Conservation (phyloP, 2,888 invertebrate species). For the Oligia strigilis region DNA sequence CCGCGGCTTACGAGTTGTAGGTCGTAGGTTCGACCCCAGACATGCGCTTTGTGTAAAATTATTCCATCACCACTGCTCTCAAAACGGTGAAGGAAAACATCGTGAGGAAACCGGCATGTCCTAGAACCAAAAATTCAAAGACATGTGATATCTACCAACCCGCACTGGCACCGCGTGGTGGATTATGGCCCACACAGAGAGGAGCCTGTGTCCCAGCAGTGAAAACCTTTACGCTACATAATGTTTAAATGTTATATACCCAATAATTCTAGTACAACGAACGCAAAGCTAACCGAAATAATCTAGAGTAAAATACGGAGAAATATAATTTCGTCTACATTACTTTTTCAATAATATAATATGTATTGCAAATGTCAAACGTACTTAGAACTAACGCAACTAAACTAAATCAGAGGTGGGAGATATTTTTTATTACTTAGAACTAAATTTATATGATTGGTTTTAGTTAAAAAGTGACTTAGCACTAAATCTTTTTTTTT, state of each 20-base stretch:
- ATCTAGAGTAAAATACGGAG: constrained; percentile 23
- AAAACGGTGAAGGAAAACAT: no score
- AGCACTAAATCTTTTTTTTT: no score
- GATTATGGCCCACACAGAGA: no score
- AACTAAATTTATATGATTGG: constrained; percentile 36
- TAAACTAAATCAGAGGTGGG: constrained; percentile 56
- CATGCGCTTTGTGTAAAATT: no score
- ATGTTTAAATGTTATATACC: constrained; percentile 28
- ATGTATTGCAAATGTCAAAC: constrained; percentile 61
- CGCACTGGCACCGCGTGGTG: no score
- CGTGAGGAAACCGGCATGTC: no score
- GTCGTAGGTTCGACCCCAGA: no score
- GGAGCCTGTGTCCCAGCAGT: not conserved
- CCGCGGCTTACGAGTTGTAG: no score
- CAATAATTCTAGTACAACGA: constrained; percentile 20
- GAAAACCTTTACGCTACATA: not conserved
- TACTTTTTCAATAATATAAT: constrained; percentile 36
- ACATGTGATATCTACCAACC: no score
- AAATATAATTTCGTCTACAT: constrained; percentile 42
- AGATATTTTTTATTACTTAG: constrained; percentile 56
- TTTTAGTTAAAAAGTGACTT: constrained; percentile 9
- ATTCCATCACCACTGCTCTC: no score
- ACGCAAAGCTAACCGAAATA: not conserved
- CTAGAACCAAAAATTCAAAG: no score
- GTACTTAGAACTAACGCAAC: constrained; percentile 23